Evolutionary conservation across 2,888 invertebrate species (phyloP), one percentile per base, ranked within the genome.

Genomic region (Apotomis capreana): DNA sequence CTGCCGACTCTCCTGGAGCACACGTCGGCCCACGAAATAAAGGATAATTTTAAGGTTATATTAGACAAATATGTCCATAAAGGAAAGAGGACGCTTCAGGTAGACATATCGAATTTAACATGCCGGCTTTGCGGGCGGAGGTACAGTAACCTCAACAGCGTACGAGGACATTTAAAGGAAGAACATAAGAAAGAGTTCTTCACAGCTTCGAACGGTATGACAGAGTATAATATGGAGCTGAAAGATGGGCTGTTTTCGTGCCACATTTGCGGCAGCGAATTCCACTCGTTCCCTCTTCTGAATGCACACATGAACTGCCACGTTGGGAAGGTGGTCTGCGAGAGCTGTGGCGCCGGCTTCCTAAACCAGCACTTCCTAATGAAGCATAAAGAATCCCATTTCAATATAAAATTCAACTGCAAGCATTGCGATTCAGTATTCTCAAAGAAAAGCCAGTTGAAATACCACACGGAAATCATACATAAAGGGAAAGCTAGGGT

Each of bases 391-490:
- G 87, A 89, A 55, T 72, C 72, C 0, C 89, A 89, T 75, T 58
- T 80, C 2, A 73, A 65, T 0, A 80, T 78, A 3, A 78, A 71
- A 0, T 83, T 83, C 26, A 74, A 63, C 5, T 94, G 94, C 70
- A 86, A 85, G 13, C 74, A 78, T 10, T 94, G 93, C 68, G 87
- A 89, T 3, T 88, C 84, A 65, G 80, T 81, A 0, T 94, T 92
- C 64, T 76, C 78, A 0, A 93, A 91, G n/a, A 89, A 84, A 65
- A 88, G 89, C 62, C 89, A 92, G 1, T 74, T 91, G 26, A 89
- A 88, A 68, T 89, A 92, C 46, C 94, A 94, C 58, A 87, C 84
- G 4, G 84, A 87, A 65, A 87, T 86, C 4, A 80, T 87, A 2
- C 92, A 89, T 13, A 83, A 83, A 75, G 83, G 84, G 0, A 84